These are phyloP conservation scores for Zaprionus davidi DNA, from an alignment of 1,140 invertebrate species.

Conservation along the genomic window DNA sequence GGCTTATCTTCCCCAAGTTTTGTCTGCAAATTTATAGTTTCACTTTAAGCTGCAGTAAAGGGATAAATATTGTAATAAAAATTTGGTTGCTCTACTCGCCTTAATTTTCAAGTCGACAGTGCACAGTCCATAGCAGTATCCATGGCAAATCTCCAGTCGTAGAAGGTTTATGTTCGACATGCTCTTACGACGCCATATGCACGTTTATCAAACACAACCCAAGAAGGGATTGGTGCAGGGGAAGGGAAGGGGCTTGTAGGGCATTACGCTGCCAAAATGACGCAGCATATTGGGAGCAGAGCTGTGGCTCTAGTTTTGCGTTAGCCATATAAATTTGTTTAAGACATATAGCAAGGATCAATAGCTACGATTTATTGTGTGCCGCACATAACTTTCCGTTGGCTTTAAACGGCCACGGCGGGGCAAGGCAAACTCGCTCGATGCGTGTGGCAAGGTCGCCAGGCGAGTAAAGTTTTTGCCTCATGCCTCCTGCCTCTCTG, in stretches of 20 bases:
- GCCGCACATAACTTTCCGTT: constrained; percentile 73
- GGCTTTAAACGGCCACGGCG: constrained; percentile 64
- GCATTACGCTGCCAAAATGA: constrained; percentile 38
- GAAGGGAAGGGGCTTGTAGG: neutral
- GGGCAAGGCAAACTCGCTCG: neutral
- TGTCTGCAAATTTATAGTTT: constrained; percentile 55
- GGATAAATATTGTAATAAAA: constrained; percentile 64
- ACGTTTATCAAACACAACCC: constrained; percentile 62
- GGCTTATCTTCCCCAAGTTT: neutral
- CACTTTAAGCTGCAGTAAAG: constrained; percentile 54
- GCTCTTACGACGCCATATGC: constrained; percentile 77
- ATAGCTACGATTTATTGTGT: constrained; percentile 78
- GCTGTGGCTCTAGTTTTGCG: constrained; percentile 67
- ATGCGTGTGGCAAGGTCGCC: constrained; percentile 62
- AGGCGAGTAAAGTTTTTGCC: constrained; percentile 58
- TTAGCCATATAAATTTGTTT: constrained; percentile 80
- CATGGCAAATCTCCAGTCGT: constrained; percentile 61
- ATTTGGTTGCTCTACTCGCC: constrained; percentile 33
- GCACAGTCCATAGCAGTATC: constrained; percentile 34
- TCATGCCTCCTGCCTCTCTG: neutral
- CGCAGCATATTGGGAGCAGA: constrained; percentile 42
- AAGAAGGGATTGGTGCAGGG: neutral
- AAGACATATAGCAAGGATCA: constrained; percentile 80
- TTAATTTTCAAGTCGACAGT: constrained; percentile 71
- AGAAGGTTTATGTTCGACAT: constrained; percentile 79